Evolutionary conservation across 2,797 vertebrate species (phyloP).

Genomic region (Hyperoplus lanceolatus): DNA sequence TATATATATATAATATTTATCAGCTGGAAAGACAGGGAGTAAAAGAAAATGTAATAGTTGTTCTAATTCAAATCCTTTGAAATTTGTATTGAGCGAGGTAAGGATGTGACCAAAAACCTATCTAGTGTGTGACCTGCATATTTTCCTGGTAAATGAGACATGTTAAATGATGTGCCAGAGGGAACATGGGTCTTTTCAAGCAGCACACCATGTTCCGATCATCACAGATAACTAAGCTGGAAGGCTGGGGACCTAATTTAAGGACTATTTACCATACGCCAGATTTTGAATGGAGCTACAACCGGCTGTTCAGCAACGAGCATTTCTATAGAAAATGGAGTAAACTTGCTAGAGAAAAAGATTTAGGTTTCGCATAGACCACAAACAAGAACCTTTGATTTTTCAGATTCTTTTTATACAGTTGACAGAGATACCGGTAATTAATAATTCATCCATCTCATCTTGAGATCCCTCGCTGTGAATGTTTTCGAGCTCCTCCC

Average conservation of each 20-base stretch:
- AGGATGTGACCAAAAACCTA: constrained; percentile 78
- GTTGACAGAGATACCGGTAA: constrained; percentile 38
- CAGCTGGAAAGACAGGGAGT: constrained; percentile 59
- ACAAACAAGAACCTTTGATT: constrained; percentile 48
- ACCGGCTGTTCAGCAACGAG: constrained; percentile 49
- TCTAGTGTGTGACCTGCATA: constrained; percentile 81
- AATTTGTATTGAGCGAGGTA: constrained; percentile 73
- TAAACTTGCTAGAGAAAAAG: constrained; percentile 45
- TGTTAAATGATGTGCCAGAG: constrained; percentile 81
- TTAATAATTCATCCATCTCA: constrained; percentile 68
- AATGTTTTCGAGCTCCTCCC: constrained; percentile 54
- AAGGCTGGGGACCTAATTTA: constrained; percentile 81
- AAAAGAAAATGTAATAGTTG: constrained; percentile 63
- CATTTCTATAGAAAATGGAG: constrained; percentile 2
- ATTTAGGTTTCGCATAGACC: constrained; percentile 18
- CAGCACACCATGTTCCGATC: constrained; percentile 80
- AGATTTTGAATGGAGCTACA: constrained; percentile 67
- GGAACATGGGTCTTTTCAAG: constrained; percentile 80
- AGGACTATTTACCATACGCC: constrained; percentile 81
- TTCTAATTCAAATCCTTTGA: constrained; percentile 80
- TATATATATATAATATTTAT: constrained; percentile 69
- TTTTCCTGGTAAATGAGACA: constrained; percentile 82
- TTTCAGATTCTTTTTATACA: constrained; percentile 8
- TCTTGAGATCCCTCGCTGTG: constrained; percentile 38
- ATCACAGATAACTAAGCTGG: constrained; percentile 80